Evolutionary conservation across 2,888 invertebrate species (phyloP), one percentile per base, ranked within the genome.

Genomic region (Eremobia ochroleuca): DNA sequence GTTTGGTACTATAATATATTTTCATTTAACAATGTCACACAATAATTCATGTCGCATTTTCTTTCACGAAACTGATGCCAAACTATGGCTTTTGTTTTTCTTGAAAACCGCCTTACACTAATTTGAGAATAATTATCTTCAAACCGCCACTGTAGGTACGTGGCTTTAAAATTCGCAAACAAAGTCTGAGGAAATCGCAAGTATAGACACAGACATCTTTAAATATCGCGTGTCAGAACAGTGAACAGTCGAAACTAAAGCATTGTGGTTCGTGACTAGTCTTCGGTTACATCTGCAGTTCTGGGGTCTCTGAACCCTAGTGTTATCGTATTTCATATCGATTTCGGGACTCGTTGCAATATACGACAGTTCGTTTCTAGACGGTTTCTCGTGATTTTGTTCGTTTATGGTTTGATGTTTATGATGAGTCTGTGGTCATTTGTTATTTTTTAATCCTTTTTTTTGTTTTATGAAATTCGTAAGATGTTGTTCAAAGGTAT

Each of bases 301-400:
- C 72, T 80, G 86, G 75, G 92, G 91, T 91, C 90, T 87, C 73
- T 86, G 92, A 92, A 89, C 92, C 85, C 84, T 78, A 74, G 79
- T 55, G 73, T 86, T 86, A 85, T 82, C 73, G 79, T 84, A 78
- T 81, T 85, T 76, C 77, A 76, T 81, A 85, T 85, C 82, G 89
- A 87, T 88, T 86, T 85, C 65, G 64, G 72, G 49, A 83, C 79
- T 77, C 66, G 67, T 71, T 85, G 81, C 81, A 79, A 76, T 78
- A 67, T 68, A 68, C 65, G 46, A 52, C 25, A n/a, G 25, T 52
- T 65, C 31, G 46, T 37, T 65, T 71, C 62, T 67, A 28, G n/a
- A 43, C 13, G 40, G 43, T 34, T 66, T 37, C 55, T 71, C 58
- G 46, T 62, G 61, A 37, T 43, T 77, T 34, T 62, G 55, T 52